Conservation (phyloP, 2,888 invertebrate species). For the Pecten maximus region DNA sequence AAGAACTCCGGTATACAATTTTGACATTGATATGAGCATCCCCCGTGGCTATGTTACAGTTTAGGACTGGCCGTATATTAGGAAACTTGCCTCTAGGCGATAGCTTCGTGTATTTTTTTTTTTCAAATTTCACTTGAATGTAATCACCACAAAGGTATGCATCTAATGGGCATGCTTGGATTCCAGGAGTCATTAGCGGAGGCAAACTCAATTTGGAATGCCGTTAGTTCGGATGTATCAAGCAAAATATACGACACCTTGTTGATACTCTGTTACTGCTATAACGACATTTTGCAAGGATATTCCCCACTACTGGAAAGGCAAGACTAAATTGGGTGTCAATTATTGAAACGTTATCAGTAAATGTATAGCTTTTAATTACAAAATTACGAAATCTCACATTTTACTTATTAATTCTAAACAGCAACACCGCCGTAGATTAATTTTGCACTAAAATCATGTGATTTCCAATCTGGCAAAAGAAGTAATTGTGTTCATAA, state of each 20-base stretch:
- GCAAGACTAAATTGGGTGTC: not conserved
- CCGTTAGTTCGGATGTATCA: not conserved
- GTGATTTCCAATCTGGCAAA: not conserved
- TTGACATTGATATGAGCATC: too few species aligned
- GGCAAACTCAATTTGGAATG: not conserved
- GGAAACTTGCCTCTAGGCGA: too few species aligned
- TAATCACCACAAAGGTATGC: not conserved
- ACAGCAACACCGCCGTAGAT: not conserved
- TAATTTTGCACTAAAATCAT: not conserved
- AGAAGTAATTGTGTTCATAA: not conserved
- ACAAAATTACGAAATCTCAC: not conserved
- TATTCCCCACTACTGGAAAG: not conserved
- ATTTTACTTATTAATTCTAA: not conserved
- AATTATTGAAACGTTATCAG: not conserved
- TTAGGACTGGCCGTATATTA: too few species aligned
- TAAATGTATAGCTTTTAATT: not conserved
- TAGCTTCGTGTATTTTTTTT: not conserved
- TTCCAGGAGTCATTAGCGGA: not conserved
- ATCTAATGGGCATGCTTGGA: not conserved
- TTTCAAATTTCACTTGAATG: not conserved
- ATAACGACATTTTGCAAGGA: not conserved
- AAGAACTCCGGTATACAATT: too few species aligned
- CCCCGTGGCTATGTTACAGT: too few species aligned
- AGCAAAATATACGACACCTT: not conserved
- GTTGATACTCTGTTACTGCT: not conserved